Conservation (phyloP, 2,797 vertebrate genomes). For the Pelobates cultripes region DNA sequence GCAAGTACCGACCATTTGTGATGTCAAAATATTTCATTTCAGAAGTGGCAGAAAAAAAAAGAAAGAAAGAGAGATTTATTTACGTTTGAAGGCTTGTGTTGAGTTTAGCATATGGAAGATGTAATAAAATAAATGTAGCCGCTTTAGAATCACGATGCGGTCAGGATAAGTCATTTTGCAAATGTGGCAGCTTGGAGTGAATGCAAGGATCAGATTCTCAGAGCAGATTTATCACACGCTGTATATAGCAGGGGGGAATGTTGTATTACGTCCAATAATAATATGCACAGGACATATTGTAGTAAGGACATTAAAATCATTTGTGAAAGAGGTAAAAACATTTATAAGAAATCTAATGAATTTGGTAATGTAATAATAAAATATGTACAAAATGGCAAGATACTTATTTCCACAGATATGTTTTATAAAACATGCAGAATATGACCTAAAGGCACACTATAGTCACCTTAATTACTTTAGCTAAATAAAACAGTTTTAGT, state of each 20-base stretch:
- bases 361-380: too few species aligned
- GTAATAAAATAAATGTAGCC: conserved; percentile 20
- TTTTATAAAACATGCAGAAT: too few species aligned
- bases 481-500: too few species aligned
- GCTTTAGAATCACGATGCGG: conserved; percentile 12
- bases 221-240: conserved; percentile 36
- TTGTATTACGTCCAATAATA: conserved; percentile 17
- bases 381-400: background rate
- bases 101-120: conserved; percentile 13
- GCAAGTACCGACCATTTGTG: too few species aligned
- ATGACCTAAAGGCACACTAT: too few species aligned
- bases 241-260: conserved; percentile 22
- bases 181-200: conserved; percentile 31
- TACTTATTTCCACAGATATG: too few species aligned
- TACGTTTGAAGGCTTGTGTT: background rate
- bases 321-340: background rate
- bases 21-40: conserved; percentile 7
- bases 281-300: background rate
- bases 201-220: background rate
- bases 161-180: conserved; percentile 46
- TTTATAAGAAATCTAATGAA: too few species aligned
- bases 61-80: background rate
- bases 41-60: background rate
- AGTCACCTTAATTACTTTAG: too few species aligned
- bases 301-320: conserved; percentile 15